These are phyloP conservation scores for Hydrozoanthus gracilis DNA, from an alignment of 92 coral and sea anemone genomes.

Conservation along the genomic window DNA sequence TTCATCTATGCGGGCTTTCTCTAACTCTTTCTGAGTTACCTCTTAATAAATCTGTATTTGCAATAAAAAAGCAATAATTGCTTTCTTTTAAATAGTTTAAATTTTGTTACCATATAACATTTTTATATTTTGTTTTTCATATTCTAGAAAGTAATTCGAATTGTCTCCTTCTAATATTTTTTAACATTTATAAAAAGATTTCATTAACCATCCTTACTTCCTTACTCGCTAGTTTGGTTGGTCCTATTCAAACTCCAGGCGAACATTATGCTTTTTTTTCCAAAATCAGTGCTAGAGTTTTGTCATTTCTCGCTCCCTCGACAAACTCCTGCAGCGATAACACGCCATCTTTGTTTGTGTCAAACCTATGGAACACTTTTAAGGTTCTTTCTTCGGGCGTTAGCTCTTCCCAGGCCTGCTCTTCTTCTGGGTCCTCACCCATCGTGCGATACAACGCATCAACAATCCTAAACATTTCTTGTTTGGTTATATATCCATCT, in stretches of 20 bases:
- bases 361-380: conserved; percentile 86
- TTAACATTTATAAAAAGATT: too few relatives aligned
- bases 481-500: conserved; percentile 92
- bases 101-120: too few relatives aligned
- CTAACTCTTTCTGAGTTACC: too few relatives aligned
- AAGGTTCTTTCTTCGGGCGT: conserved; percentile 94
- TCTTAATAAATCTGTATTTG: too few relatives aligned
- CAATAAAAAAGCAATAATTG: too few relatives aligned
- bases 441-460: conserved; percentile 89
- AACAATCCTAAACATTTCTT: conserved; percentile 95
- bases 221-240: too few relatives aligned
- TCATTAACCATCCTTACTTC: too few relatives aligned
- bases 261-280: conserved; percentile 35
- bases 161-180: too few relatives aligned
- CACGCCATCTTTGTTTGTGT: conserved; percentile 93
- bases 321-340: conserved; percentile 89
- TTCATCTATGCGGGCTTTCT: too few relatives aligned
- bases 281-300: conserved; percentile 90
- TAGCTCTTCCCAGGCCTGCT: conserved; percentile 87
- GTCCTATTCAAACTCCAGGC: background rate
- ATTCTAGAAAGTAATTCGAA: too few relatives aligned
- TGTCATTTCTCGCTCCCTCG: conserved; percentile 94
- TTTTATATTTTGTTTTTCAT: too few relatives aligned
- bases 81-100: too few relatives aligned
- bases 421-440: conserved; percentile 77